These are phyloP conservation scores for Arbacia lixula DNA, from an alignment of 53 echinoderm and acorn worm species.

Conservation along the genomic window DNA sequence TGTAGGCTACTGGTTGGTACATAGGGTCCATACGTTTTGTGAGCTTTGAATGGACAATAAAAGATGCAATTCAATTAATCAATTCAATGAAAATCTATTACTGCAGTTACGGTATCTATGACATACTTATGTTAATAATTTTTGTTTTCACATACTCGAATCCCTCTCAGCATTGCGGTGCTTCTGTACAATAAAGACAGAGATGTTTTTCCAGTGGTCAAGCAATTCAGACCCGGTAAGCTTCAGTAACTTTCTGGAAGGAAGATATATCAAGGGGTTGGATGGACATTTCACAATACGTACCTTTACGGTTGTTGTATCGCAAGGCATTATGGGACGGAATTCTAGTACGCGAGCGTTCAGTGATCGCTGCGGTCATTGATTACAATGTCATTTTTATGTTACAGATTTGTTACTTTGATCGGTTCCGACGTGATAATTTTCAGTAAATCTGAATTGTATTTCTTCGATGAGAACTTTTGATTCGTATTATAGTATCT, in stretches of 20 bases:
- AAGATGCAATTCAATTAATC: not conserved
- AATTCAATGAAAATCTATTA: not conserved
- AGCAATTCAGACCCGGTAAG: slow-evolving; percentile 82
- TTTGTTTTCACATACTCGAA: not conserved
- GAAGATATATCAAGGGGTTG: not conserved
- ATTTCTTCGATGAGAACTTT: too few relatives aligned
- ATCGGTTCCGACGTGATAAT: too few relatives aligned
- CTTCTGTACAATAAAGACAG: slow-evolving; percentile 72
- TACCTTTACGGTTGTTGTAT: too few relatives aligned
- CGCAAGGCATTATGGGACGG: too few relatives aligned
- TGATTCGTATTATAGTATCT: too few relatives aligned
- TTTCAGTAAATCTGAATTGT: too few relatives aligned
- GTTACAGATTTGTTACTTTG: too few relatives aligned
- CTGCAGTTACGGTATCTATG: not conserved
- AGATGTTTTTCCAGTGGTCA: slow-evolving; percentile 72
- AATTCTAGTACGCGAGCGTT: too few relatives aligned
- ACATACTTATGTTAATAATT: not conserved
- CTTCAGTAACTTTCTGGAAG: too few relatives aligned
- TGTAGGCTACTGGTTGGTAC: not conserved
- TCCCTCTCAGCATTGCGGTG: slow-evolving; percentile 66
- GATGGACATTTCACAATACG: not conserved
- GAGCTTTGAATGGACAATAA: not conserved
- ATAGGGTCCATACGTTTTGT: not conserved
- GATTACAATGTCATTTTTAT: too few relatives aligned
- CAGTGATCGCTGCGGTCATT: too few relatives aligned